Percentiles rank a stretch among this genome's conserved stretches.
Conservation (phyloP, 2,797 vertebrate genomes). For the Danionella dracula region DNA sequence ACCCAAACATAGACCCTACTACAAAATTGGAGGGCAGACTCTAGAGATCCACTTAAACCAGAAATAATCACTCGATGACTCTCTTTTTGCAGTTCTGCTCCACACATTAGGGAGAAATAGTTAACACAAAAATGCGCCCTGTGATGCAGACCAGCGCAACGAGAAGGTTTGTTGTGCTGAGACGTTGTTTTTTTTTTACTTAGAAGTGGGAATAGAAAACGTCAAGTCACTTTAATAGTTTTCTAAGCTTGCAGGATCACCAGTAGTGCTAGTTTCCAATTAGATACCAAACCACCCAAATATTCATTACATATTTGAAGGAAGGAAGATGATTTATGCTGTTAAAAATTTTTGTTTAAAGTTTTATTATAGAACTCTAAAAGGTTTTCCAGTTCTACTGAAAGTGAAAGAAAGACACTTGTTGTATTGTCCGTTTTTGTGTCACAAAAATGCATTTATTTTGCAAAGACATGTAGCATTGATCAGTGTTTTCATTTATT, state of each 20-base stretch:
- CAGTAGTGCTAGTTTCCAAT: neutral
- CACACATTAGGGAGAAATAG: neutral
- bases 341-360: too few relatives aligned
- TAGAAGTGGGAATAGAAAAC: neutral
- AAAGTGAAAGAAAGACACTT: neutral
- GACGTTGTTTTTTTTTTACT: neutral
- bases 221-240: conserved; percentile 20
- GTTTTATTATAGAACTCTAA: too few relatives aligned
- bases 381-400: too few relatives aligned
- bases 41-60: conserved; percentile 35
- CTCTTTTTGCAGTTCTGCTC: neutral
- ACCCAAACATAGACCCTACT: conserved; percentile 45
- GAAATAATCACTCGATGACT: conserved; percentile 46
- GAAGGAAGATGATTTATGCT: too few relatives aligned
- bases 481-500: too few relatives aligned
- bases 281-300: conserved; percentile 28
- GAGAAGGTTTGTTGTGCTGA: neutral
- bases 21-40: conserved; percentile 38
- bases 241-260: neutral
- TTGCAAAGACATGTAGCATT: neutral
- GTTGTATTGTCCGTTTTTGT: too few relatives aligned
- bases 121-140: conserved; percentile 20
- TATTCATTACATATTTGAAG: too few relatives aligned
- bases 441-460: neutral
- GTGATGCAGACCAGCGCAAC: conserved; percentile 10